These are phyloP conservation scores for Diloba caeruleocephala DNA, from an alignment of 2,888 invertebrate genomes.

Conservation along the genomic window DNA sequence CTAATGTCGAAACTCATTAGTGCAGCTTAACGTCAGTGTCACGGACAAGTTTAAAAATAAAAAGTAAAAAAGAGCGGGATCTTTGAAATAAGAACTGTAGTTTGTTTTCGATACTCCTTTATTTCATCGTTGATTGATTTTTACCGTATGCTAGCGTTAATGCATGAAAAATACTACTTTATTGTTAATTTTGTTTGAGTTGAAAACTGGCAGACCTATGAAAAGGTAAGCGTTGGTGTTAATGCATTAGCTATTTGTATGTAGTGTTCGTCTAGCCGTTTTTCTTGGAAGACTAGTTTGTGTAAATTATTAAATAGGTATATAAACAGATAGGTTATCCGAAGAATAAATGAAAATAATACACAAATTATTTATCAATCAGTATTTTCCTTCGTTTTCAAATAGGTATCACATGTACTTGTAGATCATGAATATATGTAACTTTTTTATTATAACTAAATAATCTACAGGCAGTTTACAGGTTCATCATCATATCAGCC, in stretches of 20 bases:
- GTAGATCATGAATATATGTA: too few relatives aligned
- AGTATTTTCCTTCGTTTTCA: too few relatives aligned
- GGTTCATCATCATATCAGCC: too few relatives aligned
- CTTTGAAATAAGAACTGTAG: slow-evolving; percentile 81
- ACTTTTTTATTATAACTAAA: too few relatives aligned
- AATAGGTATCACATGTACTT: too few relatives aligned
- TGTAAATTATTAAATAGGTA: slow-evolving; percentile 40
- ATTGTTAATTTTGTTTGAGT: slow-evolving; percentile 37
- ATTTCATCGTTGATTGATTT: slow-evolving; percentile 76
- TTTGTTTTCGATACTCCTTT: slow-evolving; percentile 74
- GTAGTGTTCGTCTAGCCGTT: slow-evolving; percentile 28
- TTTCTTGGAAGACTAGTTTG: slow-evolving; percentile 41
- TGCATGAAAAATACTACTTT: slow-evolving; percentile 57
- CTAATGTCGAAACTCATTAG: slow-evolving; percentile 89
- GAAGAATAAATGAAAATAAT: slow-evolving; percentile 5
- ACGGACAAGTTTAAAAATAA: slow-evolving; percentile 81
- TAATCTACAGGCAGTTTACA: too few relatives aligned
- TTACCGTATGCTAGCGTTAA: slow-evolving; percentile 56
- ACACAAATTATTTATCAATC: too few relatives aligned
- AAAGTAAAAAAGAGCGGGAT: slow-evolving; percentile 68
- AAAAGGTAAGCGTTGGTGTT: slow-evolving; percentile 20
- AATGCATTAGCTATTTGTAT: slow-evolving; percentile 31
- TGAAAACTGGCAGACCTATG: slow-evolving; percentile 22
- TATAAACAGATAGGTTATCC: slow-evolving; percentile 20
- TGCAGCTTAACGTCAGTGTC: slow-evolving; percentile 85